Evolutionary conservation across 2,113 vertebrate genomes (phyloP), one percentile per base, ranked within the genome.

Genomic region (Vidua chalybeata): DNA sequence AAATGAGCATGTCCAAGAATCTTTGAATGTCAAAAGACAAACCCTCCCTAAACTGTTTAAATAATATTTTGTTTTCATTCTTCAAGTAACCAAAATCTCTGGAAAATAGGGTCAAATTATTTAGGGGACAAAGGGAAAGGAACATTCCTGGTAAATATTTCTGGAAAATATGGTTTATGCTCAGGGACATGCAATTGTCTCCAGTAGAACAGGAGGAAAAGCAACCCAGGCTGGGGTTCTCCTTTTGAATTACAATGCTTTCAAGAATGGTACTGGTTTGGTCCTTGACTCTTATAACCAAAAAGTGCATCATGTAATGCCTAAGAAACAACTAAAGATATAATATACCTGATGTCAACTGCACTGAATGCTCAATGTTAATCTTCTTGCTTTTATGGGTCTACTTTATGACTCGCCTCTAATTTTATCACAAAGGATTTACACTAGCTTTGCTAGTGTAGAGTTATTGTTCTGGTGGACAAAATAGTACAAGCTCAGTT

Each of bases 21-120:
- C 16, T 41, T 90, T 69, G 49, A 17, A 84, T 90, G 52, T 64
- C 41, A 68, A 75, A 90, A 61, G n/a, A 69, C 10, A 90, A 88
- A 43, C 7, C 7, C 17, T 39, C 15, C 7, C 21, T 41, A 17
- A 80, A 62, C 87, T 15, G 2, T 48, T 81, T 46, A 54, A 77
- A 54, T 1, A 49, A 4, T 33, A 46, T 33, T 74, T 92, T 58
- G 46, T 30, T 84, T 94, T 10, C 13, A 71, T 55, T 94, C 56
- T 71, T 81, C 48, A 59, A 35, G 15, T 43, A 55, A 71, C 3
- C 5, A 43, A 48, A 52, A 15, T 37, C 15, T 93, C 7, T 61
- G 46, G 17, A 52, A 88, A 92, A 54, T 19, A 54, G 1, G 3
- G 1, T 41, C 8, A 33, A 59, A 49, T 46, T 55, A 67, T 46